A percentile compares a stretch with the other conserved stretches of the same genome.
These are phyloP conservation scores for Macroteleia sp. DNA, from an alignment of 2,888 invertebrate species.

Conservation along the genomic window DNA sequence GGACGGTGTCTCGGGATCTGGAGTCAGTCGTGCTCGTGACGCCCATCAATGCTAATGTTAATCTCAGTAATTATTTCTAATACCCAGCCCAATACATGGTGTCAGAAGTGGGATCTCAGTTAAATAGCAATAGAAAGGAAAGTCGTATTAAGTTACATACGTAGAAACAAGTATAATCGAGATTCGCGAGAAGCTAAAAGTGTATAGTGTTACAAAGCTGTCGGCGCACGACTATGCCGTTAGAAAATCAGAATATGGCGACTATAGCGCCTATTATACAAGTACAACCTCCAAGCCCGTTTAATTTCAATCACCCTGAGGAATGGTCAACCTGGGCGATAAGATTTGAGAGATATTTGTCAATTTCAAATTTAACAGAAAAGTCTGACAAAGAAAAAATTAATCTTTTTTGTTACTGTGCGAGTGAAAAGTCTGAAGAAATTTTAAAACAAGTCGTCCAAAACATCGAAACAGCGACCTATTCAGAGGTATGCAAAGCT, in stretches of 20 bases:
- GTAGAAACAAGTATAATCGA: too few relatives aligned
- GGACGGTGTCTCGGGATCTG: too few relatives aligned
- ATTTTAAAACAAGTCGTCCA: constrained; percentile 46
- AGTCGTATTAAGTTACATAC: too few relatives aligned
- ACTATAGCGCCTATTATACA: neutral
- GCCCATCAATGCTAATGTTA: too few relatives aligned
- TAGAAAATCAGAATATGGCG: neutral
- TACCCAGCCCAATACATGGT: too few relatives aligned
- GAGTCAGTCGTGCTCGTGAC: too few relatives aligned
- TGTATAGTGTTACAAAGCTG: too few relatives aligned
- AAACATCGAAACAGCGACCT: constrained; percentile 16
- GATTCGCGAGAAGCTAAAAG: too few relatives aligned
- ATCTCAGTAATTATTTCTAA: too few relatives aligned
- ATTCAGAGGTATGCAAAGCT: constrained; percentile 31
- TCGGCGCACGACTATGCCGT: neutral
- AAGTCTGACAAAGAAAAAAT: constrained; percentile 62
- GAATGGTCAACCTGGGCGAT: constrained; percentile 47
- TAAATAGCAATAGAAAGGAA: too few relatives aligned
- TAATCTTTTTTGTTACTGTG: constrained; percentile 66
- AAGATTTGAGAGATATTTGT: constrained; percentile 53
- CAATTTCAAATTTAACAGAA: constrained; percentile 26
- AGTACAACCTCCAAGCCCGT: constrained; percentile 33
- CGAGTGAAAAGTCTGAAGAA: constrained; percentile 67
- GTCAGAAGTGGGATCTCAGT: constrained; percentile 4
- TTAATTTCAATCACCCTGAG: constrained; percentile 47